These are phyloP conservation scores for Ciconia stormi DNA, from an alignment of 2,113 vertebrate species.

Conservation along the genomic window DNA sequence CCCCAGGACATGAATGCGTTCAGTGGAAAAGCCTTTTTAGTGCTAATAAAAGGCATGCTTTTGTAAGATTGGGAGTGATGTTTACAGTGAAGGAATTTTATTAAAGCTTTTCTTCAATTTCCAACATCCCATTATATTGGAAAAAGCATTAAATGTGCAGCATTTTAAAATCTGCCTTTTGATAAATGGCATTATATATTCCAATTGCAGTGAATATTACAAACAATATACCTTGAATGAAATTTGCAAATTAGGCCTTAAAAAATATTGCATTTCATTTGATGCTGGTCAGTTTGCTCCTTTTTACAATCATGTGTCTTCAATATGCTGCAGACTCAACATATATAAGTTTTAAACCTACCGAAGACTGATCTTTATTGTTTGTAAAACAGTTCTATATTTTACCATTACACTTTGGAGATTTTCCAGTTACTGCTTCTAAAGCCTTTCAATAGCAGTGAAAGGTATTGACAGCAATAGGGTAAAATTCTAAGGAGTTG, in stretches of 20 bases:
- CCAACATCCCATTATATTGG: neutral
- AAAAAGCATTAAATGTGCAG: neutral
- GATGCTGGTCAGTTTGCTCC: neutral
- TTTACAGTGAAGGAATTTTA: slow-evolving; percentile 21
- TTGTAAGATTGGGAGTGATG: slow-evolving; percentile 10
- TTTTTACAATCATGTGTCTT: neutral
- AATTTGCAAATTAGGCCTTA: neutral
- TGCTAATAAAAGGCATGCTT: slow-evolving; percentile 33
- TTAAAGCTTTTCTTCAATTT: slow-evolving; percentile 27
- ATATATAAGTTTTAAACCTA: neutral
- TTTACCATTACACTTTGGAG: neutral
- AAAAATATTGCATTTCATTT: neutral
- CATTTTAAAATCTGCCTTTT: neutral
- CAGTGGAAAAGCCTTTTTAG: slow-evolving; percentile 31
- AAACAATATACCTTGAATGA: neutral
- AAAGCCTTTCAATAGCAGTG: neutral
- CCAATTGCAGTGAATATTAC: neutral
- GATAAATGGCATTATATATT: neutral
- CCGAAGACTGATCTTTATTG: neutral
- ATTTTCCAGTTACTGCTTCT: neutral
- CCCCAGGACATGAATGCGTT: slow-evolving; percentile 40
- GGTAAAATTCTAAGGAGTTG: neutral
- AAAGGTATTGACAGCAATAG: neutral
- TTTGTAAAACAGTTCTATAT: neutral
- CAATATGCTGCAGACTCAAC: neutral